Base-by-base conservation (phyloP, 2,888 invertebrate species). In the Lochmaea crataegi region DNA sequence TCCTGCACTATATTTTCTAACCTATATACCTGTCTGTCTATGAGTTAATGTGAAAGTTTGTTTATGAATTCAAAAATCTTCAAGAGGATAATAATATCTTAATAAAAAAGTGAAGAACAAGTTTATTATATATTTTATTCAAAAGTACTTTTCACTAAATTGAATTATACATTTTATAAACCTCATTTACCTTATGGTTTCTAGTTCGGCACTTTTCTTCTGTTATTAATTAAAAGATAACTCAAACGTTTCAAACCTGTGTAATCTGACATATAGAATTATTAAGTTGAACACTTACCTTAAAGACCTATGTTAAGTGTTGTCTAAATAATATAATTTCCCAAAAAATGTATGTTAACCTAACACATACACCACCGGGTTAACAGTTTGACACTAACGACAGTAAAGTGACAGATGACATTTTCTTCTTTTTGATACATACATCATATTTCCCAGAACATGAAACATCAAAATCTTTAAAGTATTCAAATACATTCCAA, bases 291-390 rank as follows among this genome's bases (percentile, higher is more conserved):
- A 2, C 16, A 18, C 18, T 56, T 41, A 67, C 67, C 57, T 67
- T 53, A 0, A 18, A 16, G n/a, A 38, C 4, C 41, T 12, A 38
- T 53, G n/a, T 48, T 58, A 65, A 38, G 53, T 32, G 16, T 38
- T n/a, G 3, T 64, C 16, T 53, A 53, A 65, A 26, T 45, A 64
- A 48, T 22, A 2, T 64, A 65, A 5, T 65, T 65, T 65, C 16
- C 12, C 6, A n/a, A 53, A 51, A 42, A 22, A 26, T 26, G 22
- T 12, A 26, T 12, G n/a, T 51, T 68, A 68, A 68, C 68, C 68
- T 68, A 32, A 68, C 68, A 60, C 68, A 32, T 11, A 48, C 60
- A 60, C 67, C 67, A 58, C 67, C 57, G 66, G 65, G 58, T 58
- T 58, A 58, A 58, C 67, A 58, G 22, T 48, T 32, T 45, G 45